Evolutionary conservation across 1,140 invertebrate genomes (phyloP).

Genomic region (Patella vulgata): DNA sequence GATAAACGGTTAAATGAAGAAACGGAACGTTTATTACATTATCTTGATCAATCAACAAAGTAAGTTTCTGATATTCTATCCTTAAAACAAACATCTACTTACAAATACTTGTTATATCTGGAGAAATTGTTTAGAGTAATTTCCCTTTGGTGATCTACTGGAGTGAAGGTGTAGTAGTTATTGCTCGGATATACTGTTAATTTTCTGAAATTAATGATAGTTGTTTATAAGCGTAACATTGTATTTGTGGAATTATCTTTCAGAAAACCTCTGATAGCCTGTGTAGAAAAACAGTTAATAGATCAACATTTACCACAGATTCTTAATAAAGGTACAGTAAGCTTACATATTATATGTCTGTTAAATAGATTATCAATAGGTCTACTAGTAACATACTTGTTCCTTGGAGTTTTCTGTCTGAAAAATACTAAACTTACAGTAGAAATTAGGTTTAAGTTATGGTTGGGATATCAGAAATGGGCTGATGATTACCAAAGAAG

Average conservation of each 20-base stretch:
- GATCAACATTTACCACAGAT: conserved; percentile 91
- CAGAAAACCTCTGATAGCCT: conserved; percentile 90
- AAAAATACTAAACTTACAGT: background rate
- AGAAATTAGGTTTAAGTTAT: too few relatives aligned
- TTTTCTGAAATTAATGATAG: background rate
- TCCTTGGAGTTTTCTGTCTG: background rate
- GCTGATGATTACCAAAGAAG: too few relatives aligned
- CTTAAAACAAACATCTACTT: background rate
- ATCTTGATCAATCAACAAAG: conserved; percentile 93
- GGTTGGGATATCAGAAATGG: too few relatives aligned
- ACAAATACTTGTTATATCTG: conserved; percentile 7
- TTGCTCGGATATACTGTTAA: background rate
- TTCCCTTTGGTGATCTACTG: background rate
- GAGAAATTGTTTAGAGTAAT: too few relatives aligned
- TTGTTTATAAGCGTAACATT: too few relatives aligned
- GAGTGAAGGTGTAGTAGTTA: background rate
- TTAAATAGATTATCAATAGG: background rate
- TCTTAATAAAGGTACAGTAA: conserved; percentile 87
- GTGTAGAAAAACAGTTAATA: conserved; percentile 93
- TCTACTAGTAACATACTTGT: too few relatives aligned
- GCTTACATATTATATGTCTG: too few relatives aligned
- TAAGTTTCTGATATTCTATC: conserved; percentile 62
- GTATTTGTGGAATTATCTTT: conserved; percentile 49
- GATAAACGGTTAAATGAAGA: conserved; percentile 96
- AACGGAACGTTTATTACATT: conserved; percentile 91